Percentiles rank a stretch among this genome's conserved stretches.
Conservation (phyloP, 1,140 invertebrate genomes). For the Drosophila nigrodunni region DNA sequence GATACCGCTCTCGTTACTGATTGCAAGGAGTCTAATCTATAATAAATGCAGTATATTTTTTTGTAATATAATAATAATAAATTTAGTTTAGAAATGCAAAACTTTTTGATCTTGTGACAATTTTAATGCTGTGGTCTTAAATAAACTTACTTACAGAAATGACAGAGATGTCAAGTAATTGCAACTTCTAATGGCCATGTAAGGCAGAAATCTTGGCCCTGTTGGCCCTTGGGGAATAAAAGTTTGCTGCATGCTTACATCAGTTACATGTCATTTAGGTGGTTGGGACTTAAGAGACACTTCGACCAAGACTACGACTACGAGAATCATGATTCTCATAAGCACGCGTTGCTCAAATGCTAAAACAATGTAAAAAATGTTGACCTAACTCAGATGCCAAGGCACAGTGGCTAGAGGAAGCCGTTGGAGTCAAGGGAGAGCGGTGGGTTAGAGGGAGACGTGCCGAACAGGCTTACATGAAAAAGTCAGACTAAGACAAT, state of each 20-base stretch:
- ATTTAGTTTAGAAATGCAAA: no score
- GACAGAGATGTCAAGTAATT: slow-evolving; percentile 47
- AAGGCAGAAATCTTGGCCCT: slow-evolving; percentile 33
- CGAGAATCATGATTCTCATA: slow-evolving; percentile 58
- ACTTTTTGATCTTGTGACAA: not conserved
- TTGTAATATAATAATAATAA: no score
- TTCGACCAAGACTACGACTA: slow-evolving; percentile 15
- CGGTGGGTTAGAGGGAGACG: slow-evolving; percentile 16
- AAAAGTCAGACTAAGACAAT: slow-evolving; percentile 58
- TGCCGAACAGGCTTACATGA: slow-evolving; percentile 13
- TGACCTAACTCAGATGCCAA: slow-evolving; percentile 57
- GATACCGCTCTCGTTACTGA: no score
- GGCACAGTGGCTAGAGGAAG: not conserved
- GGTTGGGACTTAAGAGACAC: slow-evolving; percentile 36
- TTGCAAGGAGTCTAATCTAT: no score
- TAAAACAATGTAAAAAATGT: slow-evolving; percentile 74
- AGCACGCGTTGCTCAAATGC: slow-evolving; percentile 65
- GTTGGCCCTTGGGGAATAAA: slow-evolving; percentile 38
- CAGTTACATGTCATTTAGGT: slow-evolving; percentile 14
- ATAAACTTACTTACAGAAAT: slow-evolving; percentile 7
- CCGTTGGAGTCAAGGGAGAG: not conserved
- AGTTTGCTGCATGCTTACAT: slow-evolving; percentile 46
- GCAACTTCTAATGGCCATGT: slow-evolving; percentile 63
- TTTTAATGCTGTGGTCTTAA: slow-evolving; percentile 3
- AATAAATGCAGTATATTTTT: no score